Evolutionary conservation across 2,797 vertebrate species (phyloP).

Genomic region (Anabacerthia variegaticeps): DNA sequence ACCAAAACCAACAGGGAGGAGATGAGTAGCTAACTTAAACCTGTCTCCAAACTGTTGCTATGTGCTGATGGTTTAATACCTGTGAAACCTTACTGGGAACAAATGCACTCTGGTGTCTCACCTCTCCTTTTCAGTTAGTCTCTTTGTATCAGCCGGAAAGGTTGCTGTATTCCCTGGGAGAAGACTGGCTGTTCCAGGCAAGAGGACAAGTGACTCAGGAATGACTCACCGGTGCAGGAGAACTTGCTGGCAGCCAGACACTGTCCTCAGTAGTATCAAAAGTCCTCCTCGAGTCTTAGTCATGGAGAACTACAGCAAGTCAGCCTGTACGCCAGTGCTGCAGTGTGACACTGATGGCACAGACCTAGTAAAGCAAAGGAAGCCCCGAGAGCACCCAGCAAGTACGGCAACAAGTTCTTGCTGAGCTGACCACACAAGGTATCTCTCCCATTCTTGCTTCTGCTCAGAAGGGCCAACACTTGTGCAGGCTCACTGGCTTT

Average conservation of each 20-base stretch:
- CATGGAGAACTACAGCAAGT: neutral
- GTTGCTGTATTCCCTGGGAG: conserved; percentile 14
- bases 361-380: neutral
- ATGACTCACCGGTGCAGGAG: conserved; percentile 54
- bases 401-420: neutral
- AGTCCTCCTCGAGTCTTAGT: neutral
- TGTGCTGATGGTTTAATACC: neutral
- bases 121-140: conserved; percentile 57
- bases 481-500: neutral
- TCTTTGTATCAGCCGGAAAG: conserved; percentile 30
- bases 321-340: rapidly evolving
- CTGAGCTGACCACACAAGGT: neutral
- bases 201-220: conserved; percentile 36
- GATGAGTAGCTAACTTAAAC: neutral
- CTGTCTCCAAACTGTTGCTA: neutral
- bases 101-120: conserved; percentile 17
- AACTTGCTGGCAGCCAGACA: conserved; percentile 1
- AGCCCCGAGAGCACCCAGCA: neutral
- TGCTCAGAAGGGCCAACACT: neutral
- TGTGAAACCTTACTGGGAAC: neutral
- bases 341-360: neutral
- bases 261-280: neutral
- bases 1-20: neutral
- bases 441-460: neutral
- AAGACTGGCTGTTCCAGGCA: conserved; percentile 72